Conservation (phyloP, 1,140 invertebrate genomes). For the Cryptotermes secundus region DNA sequence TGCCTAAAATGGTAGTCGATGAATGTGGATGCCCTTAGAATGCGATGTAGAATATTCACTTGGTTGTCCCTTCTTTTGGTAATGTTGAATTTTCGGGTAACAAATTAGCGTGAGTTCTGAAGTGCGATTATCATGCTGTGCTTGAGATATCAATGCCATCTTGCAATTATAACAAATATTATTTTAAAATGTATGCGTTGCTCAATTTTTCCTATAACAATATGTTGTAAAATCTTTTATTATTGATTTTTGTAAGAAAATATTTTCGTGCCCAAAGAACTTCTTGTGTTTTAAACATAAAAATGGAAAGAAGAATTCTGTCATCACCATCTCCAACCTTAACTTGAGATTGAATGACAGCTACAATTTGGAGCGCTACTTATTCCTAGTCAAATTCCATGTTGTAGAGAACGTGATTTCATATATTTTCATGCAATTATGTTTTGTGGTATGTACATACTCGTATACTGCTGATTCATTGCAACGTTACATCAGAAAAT, state of each 20-base stretch:
- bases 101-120: too few species aligned
- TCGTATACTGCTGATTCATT: background rate
- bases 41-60: too few species aligned
- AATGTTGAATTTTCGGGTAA: background rate
- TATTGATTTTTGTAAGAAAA: background rate
- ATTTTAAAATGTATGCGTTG: background rate
- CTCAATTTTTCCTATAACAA: slow-evolving; percentile 5
- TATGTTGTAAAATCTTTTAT: background rate
- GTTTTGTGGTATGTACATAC: background rate
- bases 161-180: too few species aligned
- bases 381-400: background rate
- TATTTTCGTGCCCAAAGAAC: background rate
- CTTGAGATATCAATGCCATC: background rate
- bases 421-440: background rate
- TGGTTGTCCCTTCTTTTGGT: background rate
- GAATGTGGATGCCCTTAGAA: slow-evolving; percentile 88
- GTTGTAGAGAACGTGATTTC: background rate
- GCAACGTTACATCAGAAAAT: background rate
- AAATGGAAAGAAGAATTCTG: background rate
- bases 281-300: background rate
- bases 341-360: background rate
- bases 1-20: slow-evolving; percentile 95
- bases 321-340: background rate
- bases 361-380: background rate
- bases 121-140: background rate